These are phyloP conservation scores for Clarias pachynema DNA, from an alignment of 2,797 vertebrate species.

Conservation along the genomic window DNA sequence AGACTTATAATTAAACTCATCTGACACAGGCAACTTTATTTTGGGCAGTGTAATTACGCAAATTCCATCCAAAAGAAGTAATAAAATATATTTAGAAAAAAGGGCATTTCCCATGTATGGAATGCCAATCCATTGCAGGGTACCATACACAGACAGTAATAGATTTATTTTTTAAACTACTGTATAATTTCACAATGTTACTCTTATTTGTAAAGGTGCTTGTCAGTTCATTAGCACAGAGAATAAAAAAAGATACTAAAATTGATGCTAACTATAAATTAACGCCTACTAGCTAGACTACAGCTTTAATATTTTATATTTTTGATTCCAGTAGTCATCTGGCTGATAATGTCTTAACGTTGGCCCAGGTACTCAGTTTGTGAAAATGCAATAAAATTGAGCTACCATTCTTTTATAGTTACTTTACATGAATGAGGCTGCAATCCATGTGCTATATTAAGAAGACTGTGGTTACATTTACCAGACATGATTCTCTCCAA, in stretches of 20 bases:
- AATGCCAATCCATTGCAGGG: not conserved
- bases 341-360: not conserved
- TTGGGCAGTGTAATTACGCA: not conserved
- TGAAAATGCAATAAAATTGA: too few species aligned
- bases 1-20: too few species aligned
- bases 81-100: not conserved
- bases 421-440: not conserved
- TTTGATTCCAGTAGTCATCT: not conserved
- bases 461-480: not conserved
- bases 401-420: not conserved
- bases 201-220: not conserved
- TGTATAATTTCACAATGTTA: not conserved
- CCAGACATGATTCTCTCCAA: not conserved
- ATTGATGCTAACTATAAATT: not conserved
- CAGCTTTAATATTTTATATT: not conserved
- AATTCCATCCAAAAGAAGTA: not conserved
- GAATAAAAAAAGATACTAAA: not conserved
- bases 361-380: not conserved
- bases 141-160: not conserved
- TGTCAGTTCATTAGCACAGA: not conserved
- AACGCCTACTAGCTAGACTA: not conserved
- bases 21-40: too few species aligned
- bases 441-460: conserved; percentile 2
- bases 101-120: not conserved
- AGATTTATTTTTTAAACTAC: not conserved